Base-by-base conservation (phyloP, 2,888 invertebrate genomes). In the Polylopha cassiicola region DNA sequence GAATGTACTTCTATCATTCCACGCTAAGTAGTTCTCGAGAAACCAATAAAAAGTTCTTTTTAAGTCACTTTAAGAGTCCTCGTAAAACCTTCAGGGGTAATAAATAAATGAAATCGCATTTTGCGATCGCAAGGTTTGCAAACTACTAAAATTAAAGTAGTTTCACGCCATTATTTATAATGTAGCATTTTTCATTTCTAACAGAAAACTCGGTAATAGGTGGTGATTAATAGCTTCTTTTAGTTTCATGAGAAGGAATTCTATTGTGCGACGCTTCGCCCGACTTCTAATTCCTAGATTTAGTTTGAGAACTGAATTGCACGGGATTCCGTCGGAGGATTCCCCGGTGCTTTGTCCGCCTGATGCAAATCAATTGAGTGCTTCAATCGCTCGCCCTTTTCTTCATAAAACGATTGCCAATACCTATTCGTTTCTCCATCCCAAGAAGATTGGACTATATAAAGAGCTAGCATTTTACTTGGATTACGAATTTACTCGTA, bases 281-380 rank as follows among this genome's bases (percentile, higher is more conserved):
- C 52, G 53, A 60, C 58, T 70, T 69, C 67, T 70, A 71, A 74
- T 73, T 68, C 51, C 46, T 47, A 58, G 68, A 66, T 68, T 73
- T 63, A 66, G 70, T 67, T 63, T 44, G 58, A 61, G 61, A 55
- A 61, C 60, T 65, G 65, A 67, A 72, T 71, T 66, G 70, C 73
- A 57, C 55, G 50, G 61, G 58, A 74, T 75, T 72, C 73, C 48
- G 21, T 27, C 20, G 38, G 44, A 39, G 31, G 37, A 44, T 33
- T 65, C 60, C 57, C 59, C 55, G 53, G 48, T 55, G 65, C 71
- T 74, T 73, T 68, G 62, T 64, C 62, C 69, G 61, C 62, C 53
- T 52, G 69, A 77, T 76, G 74, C 74, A 77, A 74, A 78, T 77
- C 74, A 72, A 77, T 75, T 69, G 69, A 66, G 66, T 59, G 59